phyloP scores from a whole-genome alignment of 2,888 invertebrate genomes.

The Eugnorisma glareosa region DNA sequence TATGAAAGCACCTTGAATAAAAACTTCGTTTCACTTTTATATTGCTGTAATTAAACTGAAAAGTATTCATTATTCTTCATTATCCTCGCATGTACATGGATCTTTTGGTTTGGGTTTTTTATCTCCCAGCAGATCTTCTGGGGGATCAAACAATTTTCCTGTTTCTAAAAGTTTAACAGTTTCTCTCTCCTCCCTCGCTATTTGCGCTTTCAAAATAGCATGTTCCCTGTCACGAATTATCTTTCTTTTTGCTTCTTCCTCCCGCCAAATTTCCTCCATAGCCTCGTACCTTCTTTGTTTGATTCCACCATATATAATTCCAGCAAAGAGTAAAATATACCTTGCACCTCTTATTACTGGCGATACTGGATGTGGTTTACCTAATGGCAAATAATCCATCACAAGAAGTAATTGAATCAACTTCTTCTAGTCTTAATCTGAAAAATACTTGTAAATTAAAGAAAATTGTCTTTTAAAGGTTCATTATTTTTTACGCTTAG shows the following conservation, averaged over 20 bases:
- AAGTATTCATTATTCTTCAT: neutral
- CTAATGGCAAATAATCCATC: constrained; percentile 73
- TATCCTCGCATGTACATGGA: neutral
- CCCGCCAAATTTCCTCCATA: constrained; percentile 74
- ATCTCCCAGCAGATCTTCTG: neutral
- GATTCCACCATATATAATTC: constrained; percentile 80
- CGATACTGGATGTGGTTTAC: constrained; percentile 83
- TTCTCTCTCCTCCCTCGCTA: constrained; percentile 79
- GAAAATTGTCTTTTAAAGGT: neutral
- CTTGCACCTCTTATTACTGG: constrained; percentile 83
- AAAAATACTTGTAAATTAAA: neutral
- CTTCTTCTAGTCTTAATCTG: neutral
- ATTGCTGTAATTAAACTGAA: neutral
- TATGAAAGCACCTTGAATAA: neutral
- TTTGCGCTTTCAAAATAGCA: constrained; percentile 76
- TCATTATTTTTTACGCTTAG: neutral
- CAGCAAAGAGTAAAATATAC: constrained; percentile 80
- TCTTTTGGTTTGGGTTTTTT: too few species aligned
- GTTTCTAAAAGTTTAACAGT: constrained; percentile 77
- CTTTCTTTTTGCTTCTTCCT: constrained; percentile 80
- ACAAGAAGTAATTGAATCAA: neutral
- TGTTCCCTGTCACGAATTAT: constrained; percentile 78
- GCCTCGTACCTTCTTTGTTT: constrained; percentile 79
- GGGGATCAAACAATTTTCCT: constrained; percentile 78
- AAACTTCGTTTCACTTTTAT: neutral